A percentile compares a stretch with the other conserved stretches of the same genome.
These are phyloP conservation scores for Brachypteracias leptosomus DNA, from an alignment of 2,113 vertebrate species.

Conservation along the genomic window DNA sequence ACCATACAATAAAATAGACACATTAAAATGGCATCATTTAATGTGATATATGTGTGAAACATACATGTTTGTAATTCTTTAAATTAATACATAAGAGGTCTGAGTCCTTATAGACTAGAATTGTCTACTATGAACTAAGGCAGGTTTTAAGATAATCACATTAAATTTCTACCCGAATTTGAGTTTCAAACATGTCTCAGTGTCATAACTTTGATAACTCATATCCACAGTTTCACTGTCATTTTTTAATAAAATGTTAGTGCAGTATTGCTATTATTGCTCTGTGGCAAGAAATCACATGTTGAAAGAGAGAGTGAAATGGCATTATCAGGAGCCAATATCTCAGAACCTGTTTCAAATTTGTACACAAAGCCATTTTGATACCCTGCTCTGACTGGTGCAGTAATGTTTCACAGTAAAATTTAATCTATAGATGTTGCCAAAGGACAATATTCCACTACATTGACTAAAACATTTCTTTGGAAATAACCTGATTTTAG, in stretches of 20 bases:
- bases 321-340: background rate
- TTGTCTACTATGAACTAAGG: background rate
- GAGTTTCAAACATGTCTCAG: background rate
- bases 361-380: slow-evolving; percentile 3
- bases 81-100: background rate
- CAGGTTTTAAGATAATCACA: background rate
- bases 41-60: background rate
- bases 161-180: background rate
- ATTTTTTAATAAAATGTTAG: slow-evolving; percentile 5
- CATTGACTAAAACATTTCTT: background rate
- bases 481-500: slow-evolving; percentile 31
- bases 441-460: background rate
- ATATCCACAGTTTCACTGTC: background rate
- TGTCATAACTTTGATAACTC: background rate
- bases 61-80: background rate
- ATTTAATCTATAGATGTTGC: slow-evolving; percentile 1
- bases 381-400: background rate
- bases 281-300: background rate
- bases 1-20: background rate
- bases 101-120: background rate
- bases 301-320: background rate
- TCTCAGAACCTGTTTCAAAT: background rate
- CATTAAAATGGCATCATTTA: background rate
- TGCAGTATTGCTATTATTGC: background rate
- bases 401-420: background rate